Evolutionary conservation across 1,140 invertebrate genomes (phyloP), one percentile per base, ranked within the genome.

Genomic region (Nymphalis io): DNA sequence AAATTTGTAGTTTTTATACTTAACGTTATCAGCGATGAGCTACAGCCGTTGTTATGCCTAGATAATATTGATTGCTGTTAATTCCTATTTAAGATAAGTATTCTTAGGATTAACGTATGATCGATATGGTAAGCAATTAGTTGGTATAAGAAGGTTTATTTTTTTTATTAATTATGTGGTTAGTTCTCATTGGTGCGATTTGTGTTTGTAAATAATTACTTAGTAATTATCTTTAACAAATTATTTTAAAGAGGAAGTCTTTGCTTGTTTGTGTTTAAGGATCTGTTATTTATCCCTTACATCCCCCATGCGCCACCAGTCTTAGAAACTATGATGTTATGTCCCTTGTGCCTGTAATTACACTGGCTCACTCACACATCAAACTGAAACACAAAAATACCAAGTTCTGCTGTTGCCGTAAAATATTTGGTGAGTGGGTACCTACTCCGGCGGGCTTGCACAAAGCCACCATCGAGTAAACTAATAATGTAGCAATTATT

Each of bases 1-100:
- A 15, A 23, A 27, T 55, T 55, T 4, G 12, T 55, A 33, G 20
- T 55, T 55, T 55, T 13, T 55, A 55, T 27, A 55, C 51, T 5
- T 55, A 3, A 23, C 23, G 51, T 55, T 55, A 55, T 55, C 51
- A 15, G 51, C 1, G 16, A 18, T 13, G 46, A 51, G 46, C 10
- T 55, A 11, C 16, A n/a, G 16, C 12, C 12, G 23, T 27, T 27
- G 15, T 27, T 55, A 12, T 55, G 13, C 2, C 20, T 27, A 55
- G 51, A 55, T 55, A 55, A 55, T 6, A 15, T 55, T 27, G 21
- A 55, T 55, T 55, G 16, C 23, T 27, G 13, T 55, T 55, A 55
- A 55, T 27, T 20, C 20, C 20, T 21, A 27, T 27, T 55, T 23
- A 27, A 55, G 21, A 27, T 55, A 16, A 10, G n/a, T 53, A 21